Percentiles rank a stretch among this genome's conserved stretches.
Conservation (phyloP, 2,113 vertebrate species). For the Marmota flaviventris region DNA sequence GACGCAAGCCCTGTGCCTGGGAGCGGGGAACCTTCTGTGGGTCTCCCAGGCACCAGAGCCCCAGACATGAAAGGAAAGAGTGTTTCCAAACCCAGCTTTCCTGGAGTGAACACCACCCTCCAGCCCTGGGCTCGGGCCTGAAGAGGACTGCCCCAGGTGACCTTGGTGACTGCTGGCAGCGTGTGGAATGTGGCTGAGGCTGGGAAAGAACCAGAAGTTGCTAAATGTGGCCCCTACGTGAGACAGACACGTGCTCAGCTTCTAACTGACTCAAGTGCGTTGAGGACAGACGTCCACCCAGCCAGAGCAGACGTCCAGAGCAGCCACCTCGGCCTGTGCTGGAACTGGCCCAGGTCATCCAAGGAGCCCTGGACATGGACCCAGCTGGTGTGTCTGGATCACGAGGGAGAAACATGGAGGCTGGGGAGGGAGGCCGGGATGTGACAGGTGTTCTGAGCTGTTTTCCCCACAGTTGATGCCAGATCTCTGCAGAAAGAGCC, state of each 20-base stretch:
- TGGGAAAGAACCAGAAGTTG: not conserved
- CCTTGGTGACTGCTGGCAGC: accelerated
- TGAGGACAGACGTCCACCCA: accelerated
- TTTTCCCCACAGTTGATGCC: not conserved
- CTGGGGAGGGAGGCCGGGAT: not conserved
- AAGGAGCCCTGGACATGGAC: not conserved
- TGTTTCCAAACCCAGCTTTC: not conserved
- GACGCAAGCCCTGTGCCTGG: accelerated
- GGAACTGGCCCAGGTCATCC: not conserved
- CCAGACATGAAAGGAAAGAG: not conserved
- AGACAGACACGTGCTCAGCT: accelerated
- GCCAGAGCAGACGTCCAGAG: no score
- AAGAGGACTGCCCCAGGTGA: accelerated
- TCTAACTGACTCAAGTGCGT: accelerated
- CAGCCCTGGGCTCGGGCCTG: accelerated
- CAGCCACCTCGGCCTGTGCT: accelerated
- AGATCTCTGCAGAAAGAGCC: not conserved
- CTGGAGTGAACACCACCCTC: not conserved
- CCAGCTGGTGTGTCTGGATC: accelerated
- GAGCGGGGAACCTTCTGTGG: accelerated
- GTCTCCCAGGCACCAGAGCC: no score
- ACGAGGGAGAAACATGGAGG: not conserved
- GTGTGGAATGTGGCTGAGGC: not conserved
- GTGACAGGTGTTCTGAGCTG: not conserved
- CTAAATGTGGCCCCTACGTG: accelerated